Percentiles rank a stretch among this genome's conserved stretches.
Conservation (phyloP, 37 sponge, comb jelly and placozoan genomes). For the Lycopodina hypogea region DNA sequence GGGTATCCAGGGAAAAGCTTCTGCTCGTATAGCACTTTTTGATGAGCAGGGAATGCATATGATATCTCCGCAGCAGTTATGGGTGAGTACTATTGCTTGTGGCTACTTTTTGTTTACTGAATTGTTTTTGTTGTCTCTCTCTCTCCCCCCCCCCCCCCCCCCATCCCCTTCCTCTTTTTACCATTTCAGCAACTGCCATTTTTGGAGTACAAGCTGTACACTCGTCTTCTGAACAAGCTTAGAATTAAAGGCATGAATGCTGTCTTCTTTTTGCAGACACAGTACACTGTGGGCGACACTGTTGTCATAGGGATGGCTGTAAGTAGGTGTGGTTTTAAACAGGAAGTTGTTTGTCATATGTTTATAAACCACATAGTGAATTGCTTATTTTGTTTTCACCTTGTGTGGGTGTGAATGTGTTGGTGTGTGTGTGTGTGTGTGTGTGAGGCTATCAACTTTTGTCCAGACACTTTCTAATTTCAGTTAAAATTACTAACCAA, state of each 20-base stretch:
- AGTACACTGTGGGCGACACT: conserved; percentile 68
- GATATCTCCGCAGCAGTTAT: too few species aligned
- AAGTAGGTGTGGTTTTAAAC: conserved; percentile 14
- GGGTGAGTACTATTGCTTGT: too few species aligned
- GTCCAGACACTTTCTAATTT: too few species aligned
- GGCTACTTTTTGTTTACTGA: too few species aligned
- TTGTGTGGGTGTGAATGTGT: conserved; percentile 32
- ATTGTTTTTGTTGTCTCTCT: too few species aligned
- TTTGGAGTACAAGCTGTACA: conserved; percentile 69
- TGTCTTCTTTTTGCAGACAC: conserved; percentile 51
- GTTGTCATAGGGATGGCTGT: conserved; percentile 68
- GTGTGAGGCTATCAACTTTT: not conserved
- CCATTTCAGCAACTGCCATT: conserved; percentile 64
- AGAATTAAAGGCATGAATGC: conserved; percentile 73
- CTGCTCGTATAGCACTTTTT: too few species aligned
- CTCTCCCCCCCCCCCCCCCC: too few species aligned
- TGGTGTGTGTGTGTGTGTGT: conserved; percentile 11
- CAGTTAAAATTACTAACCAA: too few species aligned
- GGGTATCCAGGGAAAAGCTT: too few species aligned
- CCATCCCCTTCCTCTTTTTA: not conserved
- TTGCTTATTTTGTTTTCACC: not conserved
- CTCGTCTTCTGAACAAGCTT: conserved; percentile 68
- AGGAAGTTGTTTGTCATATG: too few species aligned
- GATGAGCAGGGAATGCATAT: too few species aligned
- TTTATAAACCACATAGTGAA: too few species aligned